These are phyloP conservation scores for Solea solea DNA, from an alignment of 2,113 vertebrate genomes.

Conservation along the genomic window DNA sequence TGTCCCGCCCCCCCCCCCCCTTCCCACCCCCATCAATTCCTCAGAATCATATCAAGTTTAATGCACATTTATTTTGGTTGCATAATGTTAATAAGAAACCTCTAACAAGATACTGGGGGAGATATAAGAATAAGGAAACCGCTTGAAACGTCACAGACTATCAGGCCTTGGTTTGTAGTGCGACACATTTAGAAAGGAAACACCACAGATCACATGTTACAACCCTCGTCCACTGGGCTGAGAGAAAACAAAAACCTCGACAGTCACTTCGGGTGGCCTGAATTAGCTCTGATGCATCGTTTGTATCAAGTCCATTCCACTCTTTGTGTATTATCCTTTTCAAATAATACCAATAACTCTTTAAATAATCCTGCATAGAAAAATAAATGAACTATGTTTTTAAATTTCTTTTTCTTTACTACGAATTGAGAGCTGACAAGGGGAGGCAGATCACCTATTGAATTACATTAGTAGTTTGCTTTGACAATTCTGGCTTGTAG, in stretches of 20 bases:
- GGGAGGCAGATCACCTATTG: constrained; percentile 59
- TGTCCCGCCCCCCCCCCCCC: constrained; percentile 26
- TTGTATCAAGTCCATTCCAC: constrained; percentile 52
- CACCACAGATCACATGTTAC: constrained; percentile 66
- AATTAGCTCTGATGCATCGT: constrained; percentile 60
- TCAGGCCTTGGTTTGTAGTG: constrained; percentile 71
- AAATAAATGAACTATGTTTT: constrained; percentile 86
- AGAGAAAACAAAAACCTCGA: constrained; percentile 48
- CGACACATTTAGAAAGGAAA: constrained; percentile 65
- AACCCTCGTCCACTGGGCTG: constrained; percentile 50
- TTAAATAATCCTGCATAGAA: constrained; percentile 86
- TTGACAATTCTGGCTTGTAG: constrained; percentile 62
- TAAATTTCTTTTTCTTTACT: constrained; percentile 66
- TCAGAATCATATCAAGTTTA: constrained; percentile 79
- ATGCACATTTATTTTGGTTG: constrained; percentile 89
- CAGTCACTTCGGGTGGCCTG: constrained; percentile 60
- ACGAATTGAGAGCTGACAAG: constrained; percentile 77
- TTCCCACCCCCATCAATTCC: constrained; percentile 50
- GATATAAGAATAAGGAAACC: constrained; percentile 80
- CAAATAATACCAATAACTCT: constrained; percentile 80
- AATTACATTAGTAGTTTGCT: constrained; percentile 53
- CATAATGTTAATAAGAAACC: constrained; percentile 84
- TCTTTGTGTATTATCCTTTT: constrained; percentile 57
- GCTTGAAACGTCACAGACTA: constrained; percentile 69
- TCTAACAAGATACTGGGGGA: constrained; percentile 82